Conservation (phyloP, 2,797 vertebrate species). For the Acanthurus tractus region DNA sequence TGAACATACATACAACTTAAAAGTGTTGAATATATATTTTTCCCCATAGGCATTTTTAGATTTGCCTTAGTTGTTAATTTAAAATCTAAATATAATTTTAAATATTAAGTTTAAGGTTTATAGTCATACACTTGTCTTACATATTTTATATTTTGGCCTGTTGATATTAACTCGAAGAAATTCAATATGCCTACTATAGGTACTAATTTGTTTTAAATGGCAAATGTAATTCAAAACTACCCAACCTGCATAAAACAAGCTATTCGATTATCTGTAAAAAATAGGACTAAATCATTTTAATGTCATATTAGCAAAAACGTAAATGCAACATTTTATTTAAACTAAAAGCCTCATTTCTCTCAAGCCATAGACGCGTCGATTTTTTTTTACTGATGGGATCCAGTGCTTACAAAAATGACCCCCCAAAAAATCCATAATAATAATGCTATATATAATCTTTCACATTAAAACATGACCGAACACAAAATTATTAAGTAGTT, state of each 20-base stretch:
- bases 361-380: not conserved
- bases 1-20: not conserved
- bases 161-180: not conserved
- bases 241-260: not conserved
- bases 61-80: not conserved
- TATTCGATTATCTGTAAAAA: not conserved
- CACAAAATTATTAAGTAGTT: not conserved
- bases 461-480: no score
- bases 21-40: not conserved
- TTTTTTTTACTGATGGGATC: not conserved
- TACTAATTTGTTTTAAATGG: not conserved
- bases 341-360: not conserved
- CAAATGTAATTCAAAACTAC: not conserved
- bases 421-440: not conserved
- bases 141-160: not conserved
- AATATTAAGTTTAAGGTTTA: not conserved
- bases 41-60: not conserved
- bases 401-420: no score
- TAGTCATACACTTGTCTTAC: not conserved
- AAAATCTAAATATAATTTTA: not conserved
- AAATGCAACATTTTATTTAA: not conserved
- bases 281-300: no score
- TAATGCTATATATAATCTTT: no score
- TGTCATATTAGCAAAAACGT: not conserved
- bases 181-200: not conserved